Evolutionary conservation across 1,140 invertebrate genomes (phyloP), one percentile per base, ranked within the genome.

Genomic region (Cataglyphis hispanica): DNA sequence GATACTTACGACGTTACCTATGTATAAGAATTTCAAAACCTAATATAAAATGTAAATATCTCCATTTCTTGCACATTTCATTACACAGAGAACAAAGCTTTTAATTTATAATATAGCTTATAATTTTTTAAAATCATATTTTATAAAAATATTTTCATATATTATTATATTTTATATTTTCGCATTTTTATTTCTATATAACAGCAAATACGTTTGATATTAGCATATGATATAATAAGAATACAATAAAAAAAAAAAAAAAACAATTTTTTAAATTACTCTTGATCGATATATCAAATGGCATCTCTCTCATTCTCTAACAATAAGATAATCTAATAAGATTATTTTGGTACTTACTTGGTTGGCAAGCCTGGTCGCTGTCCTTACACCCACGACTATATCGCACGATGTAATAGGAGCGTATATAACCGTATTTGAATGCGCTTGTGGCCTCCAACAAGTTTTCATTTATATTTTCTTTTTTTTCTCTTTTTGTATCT

Each of bases 311-410:
- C 53, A 25, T 13, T 3, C 19, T 25, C 10, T n/a, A 5, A 0
- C 22, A 1, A 1, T 27, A 22, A 67, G 31, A 78, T 53, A 78
- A 2, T 53, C 43, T 22, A 10, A 56, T 22, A 10, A 56, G 46
- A 80, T 69, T 69, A 67, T 67, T 80, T 80, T 69, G 34, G 50
- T 69, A 50, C 63, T 58, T 56, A 27, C 27, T 50, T 50, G 13
- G 61, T 67, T 53, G 76, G 63, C 25, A 80, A 69, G 80, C 78
- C 78, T 86, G 77, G 34, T 61, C 46, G 64, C 43, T 74, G 76
- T 74, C 76, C 50, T 72, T 83, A 88, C 87, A 88, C 87, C 84
- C 76, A 88, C 84, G 34, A 67, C 40, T 60, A 56, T 77, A 53
- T 80, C 75, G 66, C 66, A 58, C 76, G 34, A 61, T 37, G 25